A percentile compares a stretch with the other conserved stretches of the same genome.
Conservation (phyloP, 1,140 invertebrate genomes). For the Archegozetes longisetosus region DNA sequence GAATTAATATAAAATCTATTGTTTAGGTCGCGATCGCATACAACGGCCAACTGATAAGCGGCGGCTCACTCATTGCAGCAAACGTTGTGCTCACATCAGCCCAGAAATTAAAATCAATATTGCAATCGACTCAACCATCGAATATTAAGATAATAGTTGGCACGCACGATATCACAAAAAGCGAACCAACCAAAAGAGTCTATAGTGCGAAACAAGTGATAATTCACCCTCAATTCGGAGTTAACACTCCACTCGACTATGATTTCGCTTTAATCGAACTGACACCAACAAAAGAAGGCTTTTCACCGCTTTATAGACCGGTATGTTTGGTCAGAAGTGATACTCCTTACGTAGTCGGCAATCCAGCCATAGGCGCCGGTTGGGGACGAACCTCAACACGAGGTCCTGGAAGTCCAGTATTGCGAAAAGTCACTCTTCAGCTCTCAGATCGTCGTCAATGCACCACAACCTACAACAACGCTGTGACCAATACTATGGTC, state of each 20-base stretch:
- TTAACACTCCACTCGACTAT: background rate
- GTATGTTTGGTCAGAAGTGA: background rate
- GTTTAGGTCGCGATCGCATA: background rate
- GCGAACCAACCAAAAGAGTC: background rate
- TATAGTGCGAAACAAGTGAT: background rate
- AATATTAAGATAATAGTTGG: background rate
- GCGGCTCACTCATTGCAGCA: background rate
- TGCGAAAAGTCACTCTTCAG: background rate
- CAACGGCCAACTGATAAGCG: background rate
- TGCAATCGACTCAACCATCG: background rate
- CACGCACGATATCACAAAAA: background rate
- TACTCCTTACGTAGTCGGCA: background rate
- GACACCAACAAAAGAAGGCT: background rate
- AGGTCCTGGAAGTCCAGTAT: background rate
- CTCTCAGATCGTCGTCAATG: background rate
- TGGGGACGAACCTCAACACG: background rate
- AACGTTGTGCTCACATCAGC: conserved; percentile 2
- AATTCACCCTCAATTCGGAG: background rate
- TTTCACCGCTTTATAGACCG: background rate
- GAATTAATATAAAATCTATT: background rate
- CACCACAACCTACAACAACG: background rate
- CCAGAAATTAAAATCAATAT: background rate
- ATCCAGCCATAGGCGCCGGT: background rate
- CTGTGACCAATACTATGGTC: background rate
- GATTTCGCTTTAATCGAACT: background rate